Percentiles rank a stretch among this genome's conserved stretches.
phyloP scores from a whole-genome alignment of 1,140 invertebrate genomes.

The Melipona quadrifasciata region DNA sequence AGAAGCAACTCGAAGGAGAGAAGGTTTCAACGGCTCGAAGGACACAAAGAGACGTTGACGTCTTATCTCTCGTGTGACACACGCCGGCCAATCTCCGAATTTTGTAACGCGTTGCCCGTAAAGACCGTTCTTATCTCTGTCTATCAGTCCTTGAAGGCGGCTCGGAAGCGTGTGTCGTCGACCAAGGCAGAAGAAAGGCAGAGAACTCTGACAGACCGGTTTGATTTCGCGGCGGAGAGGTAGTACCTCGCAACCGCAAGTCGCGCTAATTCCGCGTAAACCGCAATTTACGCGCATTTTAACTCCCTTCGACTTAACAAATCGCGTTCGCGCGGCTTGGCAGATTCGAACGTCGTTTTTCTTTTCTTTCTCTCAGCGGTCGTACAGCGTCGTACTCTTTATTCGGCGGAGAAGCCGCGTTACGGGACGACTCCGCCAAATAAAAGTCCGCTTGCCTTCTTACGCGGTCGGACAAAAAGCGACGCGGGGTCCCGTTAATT shows the following conservation, averaged over 20 bases:
- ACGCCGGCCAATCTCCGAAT: conserved; percentile 9
- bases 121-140: conserved; percentile 19
- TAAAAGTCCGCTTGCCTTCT: conserved; percentile 36
- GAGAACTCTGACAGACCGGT: conserved; percentile 2
- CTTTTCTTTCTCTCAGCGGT: not conserved
- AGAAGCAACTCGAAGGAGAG: not conserved
- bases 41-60: conserved; percentile 4
- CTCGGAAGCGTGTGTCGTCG: not conserved
- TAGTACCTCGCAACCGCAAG: not conserved
- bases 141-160: conserved; percentile 1
- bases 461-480: conserved; percentile 1
- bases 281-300: conserved; percentile 23
- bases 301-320: conserved; percentile 2
- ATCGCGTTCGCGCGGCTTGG: not conserved
- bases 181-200: not conserved
- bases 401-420: not conserved
- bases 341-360: not conserved
- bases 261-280: conserved; percentile 27
- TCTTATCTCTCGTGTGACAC: conserved; percentile 5
- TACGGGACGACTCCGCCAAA: not conserved
- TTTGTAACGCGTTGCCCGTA: not conserved
- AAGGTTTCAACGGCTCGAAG: not conserved
- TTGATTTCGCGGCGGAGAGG: not conserved
- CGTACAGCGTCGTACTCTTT: not conserved
- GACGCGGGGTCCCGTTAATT: conserved; percentile 18